These are phyloP conservation scores for Anguilla japonica DNA, from an alignment of 2,113 vertebrate species.

Conservation along the genomic window DNA sequence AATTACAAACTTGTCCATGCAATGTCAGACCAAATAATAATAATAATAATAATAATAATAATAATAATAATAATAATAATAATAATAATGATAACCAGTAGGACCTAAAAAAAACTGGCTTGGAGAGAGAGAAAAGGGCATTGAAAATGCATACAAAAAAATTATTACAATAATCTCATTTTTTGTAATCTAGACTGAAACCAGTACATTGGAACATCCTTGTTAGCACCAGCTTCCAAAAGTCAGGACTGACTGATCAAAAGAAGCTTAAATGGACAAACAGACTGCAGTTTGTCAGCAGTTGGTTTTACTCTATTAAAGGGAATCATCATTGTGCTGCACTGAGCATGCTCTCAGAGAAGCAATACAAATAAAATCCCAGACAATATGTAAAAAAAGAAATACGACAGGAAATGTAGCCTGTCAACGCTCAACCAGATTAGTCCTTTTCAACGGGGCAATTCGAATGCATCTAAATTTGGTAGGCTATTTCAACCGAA, in stretches of 20 bases:
- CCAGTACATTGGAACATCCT: not conserved
- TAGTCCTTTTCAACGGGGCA: not conserved
- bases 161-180: too few relatives aligned
- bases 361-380: not conserved
- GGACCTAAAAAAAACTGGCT: not conserved
- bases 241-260: not conserved
- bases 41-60: too few relatives aligned
- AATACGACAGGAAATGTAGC: not conserved
- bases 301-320: not conserved
- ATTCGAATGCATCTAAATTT: constrained; percentile 6
- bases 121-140: not conserved
- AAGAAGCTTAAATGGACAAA: not conserved
- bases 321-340: not conserved
- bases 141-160: not conserved
- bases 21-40: too few relatives aligned
- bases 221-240: not conserved
- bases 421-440: not conserved
- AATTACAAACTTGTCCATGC: too few relatives aligned
- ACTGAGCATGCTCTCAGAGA: not conserved
- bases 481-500: not conserved
- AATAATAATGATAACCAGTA: not conserved
- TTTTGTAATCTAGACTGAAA: too few relatives aligned
- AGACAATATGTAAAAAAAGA: not conserved
- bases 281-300: not conserved
- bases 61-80: not conserved